phyloP scores from a whole-genome alignment of 2,888 invertebrate species.

The Colostygia pectinataria region DNA sequence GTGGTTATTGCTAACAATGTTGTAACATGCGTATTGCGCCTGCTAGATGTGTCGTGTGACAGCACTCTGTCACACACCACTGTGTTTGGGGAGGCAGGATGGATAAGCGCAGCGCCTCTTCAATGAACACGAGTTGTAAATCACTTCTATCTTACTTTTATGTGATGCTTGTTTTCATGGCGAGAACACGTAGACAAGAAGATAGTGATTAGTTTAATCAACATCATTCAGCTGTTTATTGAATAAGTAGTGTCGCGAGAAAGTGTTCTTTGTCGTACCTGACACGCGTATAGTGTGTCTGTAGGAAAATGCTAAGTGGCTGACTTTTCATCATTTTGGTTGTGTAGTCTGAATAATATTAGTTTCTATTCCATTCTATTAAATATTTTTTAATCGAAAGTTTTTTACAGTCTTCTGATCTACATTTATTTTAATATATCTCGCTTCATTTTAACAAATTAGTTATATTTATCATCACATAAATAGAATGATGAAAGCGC shows the following conservation, averaged over 20 bases:
- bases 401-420: conserved; percentile 3
- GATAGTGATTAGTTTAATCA: background rate
- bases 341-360: no score
- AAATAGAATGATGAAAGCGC: no score
- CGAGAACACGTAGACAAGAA: conserved; percentile 7
- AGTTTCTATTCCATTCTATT: no score
- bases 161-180: conserved; percentile 12
- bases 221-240: no score
- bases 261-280: no score
- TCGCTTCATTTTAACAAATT: conserved; percentile 41
- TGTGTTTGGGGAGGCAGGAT: background rate
- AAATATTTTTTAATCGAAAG: background rate
- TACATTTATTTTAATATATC: conserved; percentile 20
- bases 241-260: no score
- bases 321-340: no score
- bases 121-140: conserved; percentile 19
- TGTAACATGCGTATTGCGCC: no score
- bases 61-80: no score
- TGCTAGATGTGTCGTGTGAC: background rate
- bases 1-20: no score
- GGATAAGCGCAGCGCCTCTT: background rate
- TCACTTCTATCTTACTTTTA: conserved; percentile 19
- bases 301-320: no score
- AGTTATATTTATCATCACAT: conserved; percentile 30
- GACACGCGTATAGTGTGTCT: no score